Evolutionary conservation across 2,113 vertebrate species (phyloP).

Genomic region (Podarcis raffonei): DNA sequence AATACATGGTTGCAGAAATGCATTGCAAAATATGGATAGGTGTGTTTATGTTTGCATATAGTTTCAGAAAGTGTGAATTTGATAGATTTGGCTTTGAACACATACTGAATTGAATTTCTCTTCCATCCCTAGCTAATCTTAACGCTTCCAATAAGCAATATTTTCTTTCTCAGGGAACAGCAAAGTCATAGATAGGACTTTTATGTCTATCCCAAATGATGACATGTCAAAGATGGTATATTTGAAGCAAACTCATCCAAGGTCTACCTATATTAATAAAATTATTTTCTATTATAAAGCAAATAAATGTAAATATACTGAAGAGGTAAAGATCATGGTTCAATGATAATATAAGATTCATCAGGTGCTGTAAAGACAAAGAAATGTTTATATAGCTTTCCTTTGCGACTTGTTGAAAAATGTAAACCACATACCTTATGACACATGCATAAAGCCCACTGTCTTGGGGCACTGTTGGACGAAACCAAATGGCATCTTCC

Average conservation of each 20-base stretch:
- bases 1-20: no score
- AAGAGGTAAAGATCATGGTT: neutral
- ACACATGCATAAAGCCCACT: slow-evolving; percentile 97
- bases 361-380: neutral
- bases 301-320: neutral
- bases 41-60: no score
- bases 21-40: no score
- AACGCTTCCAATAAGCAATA: neutral
- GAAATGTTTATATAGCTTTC: neutral
- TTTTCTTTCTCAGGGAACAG: slow-evolving; percentile 6
- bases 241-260: neutral
- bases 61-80: no score
- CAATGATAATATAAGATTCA: neutral
- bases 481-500: slow-evolving; percentile 98
- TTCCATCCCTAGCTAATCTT: neutral
- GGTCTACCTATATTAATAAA: neutral
- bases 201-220: neutral
- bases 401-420: neutral
- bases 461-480: slow-evolving; percentile 93
- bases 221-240: neutral
- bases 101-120: no score
- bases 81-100: no score
- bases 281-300: neutral
- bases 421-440: slow-evolving; percentile 84
- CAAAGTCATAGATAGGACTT: neutral